Evolutionary conservation across 2,888 invertebrate species (phyloP), one percentile per base, ranked within the genome.

Genomic region (Diaprepes abbreviatus): DNA sequence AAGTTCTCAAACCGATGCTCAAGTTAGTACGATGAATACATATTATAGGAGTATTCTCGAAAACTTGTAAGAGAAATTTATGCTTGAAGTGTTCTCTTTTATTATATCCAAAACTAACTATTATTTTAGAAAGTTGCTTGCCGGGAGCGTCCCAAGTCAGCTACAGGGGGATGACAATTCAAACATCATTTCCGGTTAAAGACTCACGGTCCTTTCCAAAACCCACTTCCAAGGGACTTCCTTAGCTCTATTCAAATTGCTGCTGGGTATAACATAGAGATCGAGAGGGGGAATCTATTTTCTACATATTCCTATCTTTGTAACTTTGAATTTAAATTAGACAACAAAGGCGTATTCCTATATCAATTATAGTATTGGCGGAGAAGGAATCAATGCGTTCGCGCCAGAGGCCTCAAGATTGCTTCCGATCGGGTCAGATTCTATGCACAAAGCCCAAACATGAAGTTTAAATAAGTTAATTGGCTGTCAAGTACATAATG

Each of bases 81-180:
- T 57, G 65, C 43, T 55, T 57, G 19, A 65, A 55, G 45, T 57
- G 17, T 57, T 65, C 35, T 48, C 45, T 58, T 58, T 57, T 66
- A n/a, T n/a, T n/a, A 58, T 66, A 58, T 31, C 48, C 21, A 50
- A 48, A 57, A 66, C 48, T 57, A 57, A 58, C 57, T 57, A 57
- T 58, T 66, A 66, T 57, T 66, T 58, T 57, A 57, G 58, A 66
- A 60, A 66, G 55, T 66, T 52, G 28, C 45, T 45, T 35, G 57
- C 54, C 31, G 21, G 43, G 43, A 48, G 36, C 58, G 45, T 64
- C 54, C 28, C 31, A 36, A 48, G 35, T 62, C 52, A 52, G 35
- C 24, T 64, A 40, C 52, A 12, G 63, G 63, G 43, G 28, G 54
- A 28, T 40, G 63, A 64, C 54, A 64, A 54, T 54, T 64, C 54